Evolutionary conservation across 64 coral and sea anemone genomes (phyloP), one percentile per base, ranked within the genome.

Genomic region (Anthopleura sola): DNA sequence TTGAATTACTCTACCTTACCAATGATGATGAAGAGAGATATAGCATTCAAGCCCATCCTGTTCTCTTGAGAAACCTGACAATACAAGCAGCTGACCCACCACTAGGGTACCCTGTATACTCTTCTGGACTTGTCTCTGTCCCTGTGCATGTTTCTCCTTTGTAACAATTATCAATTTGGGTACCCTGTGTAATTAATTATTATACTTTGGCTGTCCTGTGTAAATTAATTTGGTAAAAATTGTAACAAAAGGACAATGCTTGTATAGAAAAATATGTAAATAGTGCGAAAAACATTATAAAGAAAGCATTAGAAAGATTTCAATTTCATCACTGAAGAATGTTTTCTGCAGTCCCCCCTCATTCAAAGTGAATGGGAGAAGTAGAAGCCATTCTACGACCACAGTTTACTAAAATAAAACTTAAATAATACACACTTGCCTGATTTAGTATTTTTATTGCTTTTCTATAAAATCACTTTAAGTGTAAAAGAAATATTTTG

Each of bases 1-100:
- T 99, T 36, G 97, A 99, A 49, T 87, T 99, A 39, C 87, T 99
- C 48, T 99, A 92, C 87, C 68, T 99, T 4, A 99, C 93, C 34
- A 99, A 99, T 80, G 97, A 99, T 68, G 93, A 99, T 23, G 97
- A 99, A 55, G 97, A 99, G 55, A 86, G 97, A 19, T 99, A 99
- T 55, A 99, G 97, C 36, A 99, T 99, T 74, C 97, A 99, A 75
- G 97, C 97, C 21, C 97, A 99, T 54, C 97, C 97, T 9, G 91
- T 92, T 26, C 87, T 99, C 33, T 89, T 99, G 33, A 76, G 97
- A 49, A 99, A 99, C 60, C 93, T 99, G n/a, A 92, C 93, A 16
- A 92, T 95, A 19, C 97, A 99, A 85, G 92, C 93, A 37, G 97
- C 97, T 5, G 97, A 95, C 24, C 97, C 97, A 68, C 97, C 97